Conservation (phyloP, 2,113 vertebrate genomes). For the Ptyas mucosa region DNA sequence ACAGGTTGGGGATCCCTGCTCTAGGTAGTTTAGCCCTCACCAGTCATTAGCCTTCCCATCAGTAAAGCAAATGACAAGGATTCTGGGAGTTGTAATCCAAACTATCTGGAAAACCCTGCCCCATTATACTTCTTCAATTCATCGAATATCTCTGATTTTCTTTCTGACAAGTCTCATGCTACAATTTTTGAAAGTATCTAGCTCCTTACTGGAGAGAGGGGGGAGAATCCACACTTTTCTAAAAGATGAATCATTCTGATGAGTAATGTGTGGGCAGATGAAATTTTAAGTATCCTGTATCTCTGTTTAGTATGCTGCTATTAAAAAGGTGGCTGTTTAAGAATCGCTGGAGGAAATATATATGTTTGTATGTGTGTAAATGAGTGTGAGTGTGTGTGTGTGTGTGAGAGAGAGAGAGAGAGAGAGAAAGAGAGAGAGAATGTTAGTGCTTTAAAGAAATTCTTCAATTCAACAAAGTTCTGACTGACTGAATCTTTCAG, state of each 20-base stretch:
- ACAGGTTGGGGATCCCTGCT: background rate
- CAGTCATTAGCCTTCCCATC: background rate
- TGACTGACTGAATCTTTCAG: background rate
- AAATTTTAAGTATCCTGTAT: slow-evolving; percentile 24
- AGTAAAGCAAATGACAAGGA: background rate
- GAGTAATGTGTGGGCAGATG: slow-evolving; percentile 24
- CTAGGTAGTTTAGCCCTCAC: background rate
- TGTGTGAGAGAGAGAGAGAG: background rate
- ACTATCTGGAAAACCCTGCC: background rate
- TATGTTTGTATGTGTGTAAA: background rate
- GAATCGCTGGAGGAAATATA: background rate
- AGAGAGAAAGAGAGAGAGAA: background rate
- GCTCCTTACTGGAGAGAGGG: background rate
- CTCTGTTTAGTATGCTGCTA: slow-evolving; percentile 7
- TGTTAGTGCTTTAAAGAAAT: background rate
- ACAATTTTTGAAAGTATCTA: background rate
- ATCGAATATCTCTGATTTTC: background rate
- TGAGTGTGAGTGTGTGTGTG: background rate
- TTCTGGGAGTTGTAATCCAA: background rate
- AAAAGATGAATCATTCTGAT: slow-evolving; percentile 21
- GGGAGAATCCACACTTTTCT: background rate
- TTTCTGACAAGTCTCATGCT: background rate
- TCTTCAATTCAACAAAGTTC: background rate
- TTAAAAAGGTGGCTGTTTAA: slow-evolving; percentile 21
- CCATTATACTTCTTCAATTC: background rate